Conservation (phyloP, 2,113 vertebrate genomes). For the Callopanchax toddi region DNA sequence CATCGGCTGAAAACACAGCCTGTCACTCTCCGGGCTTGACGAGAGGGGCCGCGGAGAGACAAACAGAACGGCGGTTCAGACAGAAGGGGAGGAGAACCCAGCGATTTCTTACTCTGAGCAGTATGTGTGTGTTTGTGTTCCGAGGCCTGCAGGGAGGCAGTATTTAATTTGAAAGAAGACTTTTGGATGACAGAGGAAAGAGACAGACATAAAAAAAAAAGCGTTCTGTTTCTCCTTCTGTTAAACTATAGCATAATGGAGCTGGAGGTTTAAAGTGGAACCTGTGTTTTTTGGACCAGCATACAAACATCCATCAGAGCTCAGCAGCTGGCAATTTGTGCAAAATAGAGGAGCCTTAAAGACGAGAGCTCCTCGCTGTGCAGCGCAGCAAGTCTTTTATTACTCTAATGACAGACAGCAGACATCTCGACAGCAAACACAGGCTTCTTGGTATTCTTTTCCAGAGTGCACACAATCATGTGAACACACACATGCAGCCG, state of each 20-base stretch:
- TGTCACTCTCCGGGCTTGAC: constrained; percentile 69
- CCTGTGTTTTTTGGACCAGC: constrained; percentile 76
- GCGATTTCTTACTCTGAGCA: constrained; percentile 31
- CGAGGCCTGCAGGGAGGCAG: constrained; percentile 44
- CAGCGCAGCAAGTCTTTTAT: constrained; percentile 81
- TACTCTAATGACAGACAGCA: constrained; percentile 82
- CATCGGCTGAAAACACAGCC: constrained; percentile 74
- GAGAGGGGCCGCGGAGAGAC: constrained; percentile 43
- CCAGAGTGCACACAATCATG: constrained; percentile 41
- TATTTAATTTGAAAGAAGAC: constrained; percentile 77
- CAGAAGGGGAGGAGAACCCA: constrained; percentile 56
- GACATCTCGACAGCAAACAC: constrained; percentile 71
- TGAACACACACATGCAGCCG: constrained; percentile 22
- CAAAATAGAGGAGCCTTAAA: constrained; percentile 75
- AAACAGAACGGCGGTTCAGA: constrained; percentile 53
- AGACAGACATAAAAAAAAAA: constrained; percentile 41
- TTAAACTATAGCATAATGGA: constrained; percentile 67
- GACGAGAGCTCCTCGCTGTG: constrained; percentile 73
- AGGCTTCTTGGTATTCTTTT: constrained; percentile 59
- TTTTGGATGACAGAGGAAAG: constrained; percentile 64
- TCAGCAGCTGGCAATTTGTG: constrained; percentile 81
- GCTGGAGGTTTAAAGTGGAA: constrained; percentile 70
- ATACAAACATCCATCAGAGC: constrained; percentile 79
- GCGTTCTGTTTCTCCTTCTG: constrained; percentile 27
- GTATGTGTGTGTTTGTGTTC: constrained; percentile 39